Base-by-base conservation (phyloP, 2,888 invertebrate genomes). In the Erebia aethiops region DNA sequence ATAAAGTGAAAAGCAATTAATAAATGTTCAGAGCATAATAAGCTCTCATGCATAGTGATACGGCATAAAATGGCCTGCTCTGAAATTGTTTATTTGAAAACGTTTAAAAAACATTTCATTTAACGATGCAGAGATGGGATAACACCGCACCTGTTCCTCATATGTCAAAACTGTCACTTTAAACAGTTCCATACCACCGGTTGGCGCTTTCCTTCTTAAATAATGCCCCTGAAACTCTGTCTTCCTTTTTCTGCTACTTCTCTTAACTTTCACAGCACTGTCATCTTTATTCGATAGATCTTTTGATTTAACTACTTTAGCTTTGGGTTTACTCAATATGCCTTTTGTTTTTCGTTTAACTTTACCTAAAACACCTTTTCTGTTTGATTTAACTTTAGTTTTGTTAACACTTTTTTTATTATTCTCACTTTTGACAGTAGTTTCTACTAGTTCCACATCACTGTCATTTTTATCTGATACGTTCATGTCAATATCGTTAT, bases 131-230 rank as follows among this genome's bases (percentile, higher is more conserved):
- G 14, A 14, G n/a, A 43, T 11, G 5, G n/a, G 4, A 57, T n/a
- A 41, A n/a, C 9, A 41, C 2, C 62, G 21, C 13, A 62, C 62
- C 62, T 62, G 62, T 62, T 62, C 49, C 21, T 62, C 62, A 21
- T 62, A 62, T 14, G 62, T 62, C 62, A 62, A 46, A 62, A 62
- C 62, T 9, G 62, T 21, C 9, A 62, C 62, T 49, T 62, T 62
- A 14, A 62, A 62, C 18, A 62, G 16, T 1, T 62, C 62, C 62
- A 62, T 62, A 0, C 46, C 62, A 8, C 62, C 62, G 1, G 62
- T 62, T 5, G 62, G 62, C 21, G 62, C 21, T 21, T 62, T 62
- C 9, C 62, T 21, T 14, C 46, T 62, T 1, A 62, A 3, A 49
- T 62, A 62, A 18, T 16, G 62, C 1, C 62, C 62, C 14, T 46